Evolutionary conservation across 2,113 vertebrate species (phyloP).

Genomic region (Gasterosteus aculeatus): DNA sequence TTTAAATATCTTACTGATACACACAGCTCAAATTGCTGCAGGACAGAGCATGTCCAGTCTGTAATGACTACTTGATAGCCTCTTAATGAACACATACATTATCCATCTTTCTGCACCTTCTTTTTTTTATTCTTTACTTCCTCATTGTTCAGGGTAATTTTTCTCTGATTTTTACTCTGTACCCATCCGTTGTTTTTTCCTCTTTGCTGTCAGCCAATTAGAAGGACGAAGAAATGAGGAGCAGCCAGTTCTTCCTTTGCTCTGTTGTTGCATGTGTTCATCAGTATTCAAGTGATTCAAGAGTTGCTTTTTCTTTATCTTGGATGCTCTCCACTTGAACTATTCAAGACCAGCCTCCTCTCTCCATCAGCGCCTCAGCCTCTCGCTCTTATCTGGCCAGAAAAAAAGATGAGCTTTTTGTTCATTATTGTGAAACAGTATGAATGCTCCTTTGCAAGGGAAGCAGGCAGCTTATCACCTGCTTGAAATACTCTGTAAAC

Average conservation of each 20-base stretch:
- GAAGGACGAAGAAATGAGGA: constrained; percentile 3
- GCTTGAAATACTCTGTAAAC: constrained; percentile 10
- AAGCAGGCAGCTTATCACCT: constrained; percentile 4
- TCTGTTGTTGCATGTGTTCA: constrained; percentile 6
- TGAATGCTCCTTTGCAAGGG: background rate
- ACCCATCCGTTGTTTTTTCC: background rate
- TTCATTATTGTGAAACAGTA: constrained; percentile 21
- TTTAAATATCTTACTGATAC: too few species aligned
- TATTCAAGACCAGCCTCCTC: background rate
- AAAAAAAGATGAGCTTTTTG: constrained; percentile 10
- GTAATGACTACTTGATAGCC: constrained; percentile 17
- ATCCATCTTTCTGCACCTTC: background rate
- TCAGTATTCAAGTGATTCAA: constrained; percentile 4
- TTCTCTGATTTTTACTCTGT: background rate
- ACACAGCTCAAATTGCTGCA: background rate
- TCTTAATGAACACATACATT: constrained; percentile 44
- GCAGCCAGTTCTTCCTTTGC: background rate
- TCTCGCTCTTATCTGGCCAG: background rate
- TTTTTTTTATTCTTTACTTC: background rate
- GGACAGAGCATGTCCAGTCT: constrained; percentile 9
- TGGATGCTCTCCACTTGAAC: background rate
- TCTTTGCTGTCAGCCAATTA: background rate
- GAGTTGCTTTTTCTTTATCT: constrained; percentile 11
- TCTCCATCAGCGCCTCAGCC: background rate
- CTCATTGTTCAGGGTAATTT: background rate